phyloP scores from a whole-genome alignment of 2,797 vertebrate species.

The Pteronotus mesoamericanus region DNA sequence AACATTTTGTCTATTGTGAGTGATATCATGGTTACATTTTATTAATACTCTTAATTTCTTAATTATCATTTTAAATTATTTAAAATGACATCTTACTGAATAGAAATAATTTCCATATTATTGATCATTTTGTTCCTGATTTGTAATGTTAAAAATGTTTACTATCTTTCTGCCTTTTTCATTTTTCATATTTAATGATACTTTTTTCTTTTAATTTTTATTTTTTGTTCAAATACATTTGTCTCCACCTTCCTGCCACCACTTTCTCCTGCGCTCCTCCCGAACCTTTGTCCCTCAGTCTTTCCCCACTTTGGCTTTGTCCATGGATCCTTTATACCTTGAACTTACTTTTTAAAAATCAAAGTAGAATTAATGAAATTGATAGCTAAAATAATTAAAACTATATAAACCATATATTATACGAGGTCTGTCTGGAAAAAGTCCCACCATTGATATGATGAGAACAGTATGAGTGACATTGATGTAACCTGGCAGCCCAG shows the following conservation, averaged over 20 bases:
- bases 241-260: too few species aligned
- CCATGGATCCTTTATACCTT: too few species aligned
- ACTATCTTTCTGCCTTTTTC: not conserved
- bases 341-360: not conserved
- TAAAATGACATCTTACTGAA: not conserved
- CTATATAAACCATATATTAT: not conserved
- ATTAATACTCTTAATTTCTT: not conserved
- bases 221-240: too few species aligned
- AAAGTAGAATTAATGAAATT: not conserved
- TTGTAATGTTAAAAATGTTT: not conserved
- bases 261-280: too few species aligned
- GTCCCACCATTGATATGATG: too few species aligned
- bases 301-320: too few species aligned
- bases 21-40: not conserved
- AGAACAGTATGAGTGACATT: too few species aligned
- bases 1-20: not conserved
- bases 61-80: too few species aligned
- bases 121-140: not conserved
- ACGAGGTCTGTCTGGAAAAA: too few species aligned
- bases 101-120: not conserved
- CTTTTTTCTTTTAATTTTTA: too few species aligned
- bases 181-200: not conserved
- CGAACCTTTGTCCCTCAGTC: too few species aligned
- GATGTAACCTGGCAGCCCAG: too few species aligned
- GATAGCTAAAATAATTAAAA: constrained; percentile 1